Conservation (phyloP, 2,797 vertebrate genomes). For the Schizopygopsis pylzovi region DNA sequence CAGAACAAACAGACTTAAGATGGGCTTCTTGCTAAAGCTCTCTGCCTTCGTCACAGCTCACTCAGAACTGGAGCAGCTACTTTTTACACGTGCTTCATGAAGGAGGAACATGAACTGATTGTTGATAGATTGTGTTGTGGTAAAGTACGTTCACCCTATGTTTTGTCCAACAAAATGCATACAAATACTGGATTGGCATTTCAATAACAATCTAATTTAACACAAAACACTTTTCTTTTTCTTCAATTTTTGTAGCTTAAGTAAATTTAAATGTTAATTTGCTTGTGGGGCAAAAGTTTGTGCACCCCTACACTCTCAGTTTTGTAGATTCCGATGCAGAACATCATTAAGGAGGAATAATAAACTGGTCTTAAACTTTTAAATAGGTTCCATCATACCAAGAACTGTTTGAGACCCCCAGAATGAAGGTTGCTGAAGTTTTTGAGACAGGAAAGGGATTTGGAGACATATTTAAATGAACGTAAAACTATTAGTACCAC, state of each 20-base stretch:
- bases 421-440: background rate
- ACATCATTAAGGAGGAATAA: background rate
- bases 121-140: background rate
- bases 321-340: background rate
- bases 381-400: too few relatives aligned
- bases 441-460: background rate
- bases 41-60: conserved; percentile 14
- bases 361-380: background rate
- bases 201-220: background rate
- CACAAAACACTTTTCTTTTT: background rate
- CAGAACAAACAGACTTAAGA: conserved; percentile 55
- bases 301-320: background rate
- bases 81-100: background rate
- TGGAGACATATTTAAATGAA: background rate
- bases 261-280: background rate
- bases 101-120: background rate
- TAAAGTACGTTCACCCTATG: background rate
- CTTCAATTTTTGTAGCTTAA: background rate
- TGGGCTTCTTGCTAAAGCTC: conserved; percentile 50
- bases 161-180: background rate
- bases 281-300: background rate
- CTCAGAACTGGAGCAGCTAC: conserved; percentile 2
- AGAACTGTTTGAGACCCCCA: background rate
- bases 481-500: background rate
- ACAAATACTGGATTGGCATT: background rate